Base-by-base conservation (phyloP, 2,113 vertebrate species). In the Copsychus sechellarum region DNA sequence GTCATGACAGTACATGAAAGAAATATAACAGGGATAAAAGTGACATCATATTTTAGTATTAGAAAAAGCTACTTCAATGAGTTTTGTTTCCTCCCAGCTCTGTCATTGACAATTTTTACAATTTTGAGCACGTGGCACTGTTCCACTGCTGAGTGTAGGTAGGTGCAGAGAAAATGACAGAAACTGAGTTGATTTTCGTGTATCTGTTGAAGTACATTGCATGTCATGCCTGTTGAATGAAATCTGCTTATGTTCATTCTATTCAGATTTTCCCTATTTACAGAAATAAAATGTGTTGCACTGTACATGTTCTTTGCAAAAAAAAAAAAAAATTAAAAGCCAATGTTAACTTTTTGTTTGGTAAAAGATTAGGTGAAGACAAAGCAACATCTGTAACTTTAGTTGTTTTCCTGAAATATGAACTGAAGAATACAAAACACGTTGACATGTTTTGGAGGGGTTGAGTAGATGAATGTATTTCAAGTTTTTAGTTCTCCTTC, bases 81-180 rank as follows among this genome's bases (percentile, higher is more conserved):
- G 10, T 78, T 81, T 54, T 81, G 7, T 77, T 89, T 18, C 4
- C 2, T 58, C 19, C 5, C 21, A 67, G 21, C 14, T 86, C 83
- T 91, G n/a, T 71, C 7, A 17, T 43, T 54, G 11, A 26, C 38
- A 33, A 1, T 64, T 81, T 90, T 79, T 76, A 45, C 9, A 65
- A 6, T 17, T 79, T 12, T 33, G 58, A 25, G 23, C 28, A 54
- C 0, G 0, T 53, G 36, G 26, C 1, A 2, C 38, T 81, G 5
- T 67, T 89, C 48, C 36, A 1, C 29, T 71, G 51, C 53, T 3
- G 3, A 25, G 4, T 51, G 1, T 57, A 2, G n/a, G 3, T 54
- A 26, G 43, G 13, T 78, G 34, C 34, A 38, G 61, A 51, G 65
- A 34, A 40, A 33, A 22, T 29, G 57, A 15, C 15, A 79, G 58